A percentile compares a stretch with the other conserved stretches of the same genome.
Conservation (phyloP, 2,113 vertebrate genomes). For the Oreochromis aureus region DNA sequence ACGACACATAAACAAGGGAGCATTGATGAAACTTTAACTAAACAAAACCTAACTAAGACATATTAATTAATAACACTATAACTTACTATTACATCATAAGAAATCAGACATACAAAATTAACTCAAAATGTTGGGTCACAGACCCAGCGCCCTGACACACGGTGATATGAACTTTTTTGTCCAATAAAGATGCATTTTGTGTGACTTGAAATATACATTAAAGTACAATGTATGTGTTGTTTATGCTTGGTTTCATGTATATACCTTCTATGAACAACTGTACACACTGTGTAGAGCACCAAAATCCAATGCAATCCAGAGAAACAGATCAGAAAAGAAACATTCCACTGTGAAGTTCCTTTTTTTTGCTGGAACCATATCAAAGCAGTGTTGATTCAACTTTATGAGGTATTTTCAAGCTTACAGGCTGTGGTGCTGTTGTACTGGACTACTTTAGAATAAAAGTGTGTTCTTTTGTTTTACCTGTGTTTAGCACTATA, state of each 20-base stretch:
- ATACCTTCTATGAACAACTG: neutral
- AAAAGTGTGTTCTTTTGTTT: neutral
- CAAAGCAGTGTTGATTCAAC: neutral
- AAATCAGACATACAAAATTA: neutral
- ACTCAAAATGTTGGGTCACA: neutral
- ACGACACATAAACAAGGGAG: neutral
- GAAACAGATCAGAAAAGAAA: neutral
- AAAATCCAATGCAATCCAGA: neutral
- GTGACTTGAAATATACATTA: neutral
- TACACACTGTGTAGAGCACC: neutral
- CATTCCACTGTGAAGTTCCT: neutral
- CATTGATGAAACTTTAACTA: neutral
- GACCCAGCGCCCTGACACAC: fast-evolving
- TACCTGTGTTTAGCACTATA: neutral
- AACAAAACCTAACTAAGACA: neutral
- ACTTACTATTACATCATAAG: neutral
- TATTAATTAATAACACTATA: neutral
- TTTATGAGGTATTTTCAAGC: neutral
- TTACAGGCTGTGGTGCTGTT: neutral
- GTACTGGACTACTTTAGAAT: neutral
- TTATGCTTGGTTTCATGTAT: neutral
- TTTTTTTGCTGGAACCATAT: neutral
- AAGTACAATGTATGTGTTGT: neutral
- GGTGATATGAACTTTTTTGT: neutral
- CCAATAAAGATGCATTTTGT: neutral